Evolutionary conservation across 2,113 vertebrate species (phyloP).

Genomic region (Myotis lucifugus): DNA sequence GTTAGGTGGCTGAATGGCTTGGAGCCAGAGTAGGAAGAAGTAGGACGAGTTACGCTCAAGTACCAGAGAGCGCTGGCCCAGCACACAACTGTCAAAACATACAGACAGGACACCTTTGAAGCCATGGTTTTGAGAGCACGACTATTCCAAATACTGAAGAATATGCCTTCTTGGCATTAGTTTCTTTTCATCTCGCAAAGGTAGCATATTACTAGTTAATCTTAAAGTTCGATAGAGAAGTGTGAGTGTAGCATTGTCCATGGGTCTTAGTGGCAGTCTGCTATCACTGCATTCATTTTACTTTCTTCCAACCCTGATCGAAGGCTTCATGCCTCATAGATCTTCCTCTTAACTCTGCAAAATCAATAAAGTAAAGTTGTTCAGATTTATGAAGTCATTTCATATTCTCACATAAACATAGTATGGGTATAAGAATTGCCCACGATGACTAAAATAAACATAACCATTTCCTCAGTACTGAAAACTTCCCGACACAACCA

Average conservation of each 20-base stretch:
- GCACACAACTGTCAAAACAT: slow-evolving; percentile 97
- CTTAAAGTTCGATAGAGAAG: slow-evolving; percentile 77
- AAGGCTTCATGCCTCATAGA: slow-evolving; percentile 75
- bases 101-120: slow-evolving; percentile 98
- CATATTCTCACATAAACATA: slow-evolving; percentile 9
- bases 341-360: slow-evolving; percentile 85
- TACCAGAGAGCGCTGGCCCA: slow-evolving; percentile 99
- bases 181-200: slow-evolving; percentile 79
- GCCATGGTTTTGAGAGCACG: slow-evolving; percentile 93
- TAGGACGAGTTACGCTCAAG: slow-evolving; percentile 94
- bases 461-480: background rate
- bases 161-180: slow-evolving; percentile 84
- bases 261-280: slow-evolving; percentile 64
- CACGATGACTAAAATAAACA: background rate
- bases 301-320: slow-evolving; percentile 74
- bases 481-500: background rate
- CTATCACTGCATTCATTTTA: slow-evolving; percentile 64
- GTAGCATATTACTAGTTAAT: slow-evolving; percentile 88
- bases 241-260: slow-evolving; percentile 65
- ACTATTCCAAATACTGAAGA: slow-evolving; percentile 85
- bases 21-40: slow-evolving; percentile 91
- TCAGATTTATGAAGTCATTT: slow-evolving; percentile 52
- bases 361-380: slow-evolving; percentile 78
- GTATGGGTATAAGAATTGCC: background rate
- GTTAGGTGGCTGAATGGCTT: slow-evolving; percentile 89